Evolutionary conservation across 2,888 invertebrate species (phyloP).

Genomic region (Tholera decimalis): DNA sequence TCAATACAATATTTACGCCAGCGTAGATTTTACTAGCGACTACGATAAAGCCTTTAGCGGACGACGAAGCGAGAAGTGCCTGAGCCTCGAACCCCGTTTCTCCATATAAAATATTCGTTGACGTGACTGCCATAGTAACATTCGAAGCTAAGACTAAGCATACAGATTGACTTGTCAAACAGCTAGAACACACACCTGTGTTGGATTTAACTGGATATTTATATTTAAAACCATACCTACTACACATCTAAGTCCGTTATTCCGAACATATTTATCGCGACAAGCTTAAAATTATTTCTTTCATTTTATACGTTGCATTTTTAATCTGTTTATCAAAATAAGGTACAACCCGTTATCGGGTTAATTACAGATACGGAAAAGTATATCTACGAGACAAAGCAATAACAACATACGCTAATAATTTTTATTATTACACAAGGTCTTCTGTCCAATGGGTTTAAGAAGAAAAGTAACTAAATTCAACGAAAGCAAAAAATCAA

Average conservation of each 20-base stretch:
- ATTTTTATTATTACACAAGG: background rate
- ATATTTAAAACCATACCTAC: conserved; percentile 11
- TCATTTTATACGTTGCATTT: conserved; percentile 22
- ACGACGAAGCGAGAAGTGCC: conserved; percentile 10
- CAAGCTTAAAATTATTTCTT: conserved; percentile 7
- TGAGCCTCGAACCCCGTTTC: conserved; percentile 32
- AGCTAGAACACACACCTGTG: conserved; percentile 35
- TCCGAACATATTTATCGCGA: conserved; percentile 1
- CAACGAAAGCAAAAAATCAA: background rate
- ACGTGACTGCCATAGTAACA: conserved; percentile 50
- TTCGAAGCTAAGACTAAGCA: conserved; percentile 24
- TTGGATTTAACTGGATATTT: conserved; percentile 20
- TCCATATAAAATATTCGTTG: conserved; percentile 45
- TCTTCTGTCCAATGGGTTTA: background rate
- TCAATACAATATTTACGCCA: conserved; percentile 21
- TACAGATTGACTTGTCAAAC: conserved; percentile 26
- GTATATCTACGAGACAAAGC: background rate
- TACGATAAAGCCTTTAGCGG: conserved; percentile 14
- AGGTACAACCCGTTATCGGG: conserved; percentile 7
- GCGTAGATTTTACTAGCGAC: conserved; percentile 13
- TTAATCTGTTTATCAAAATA: conserved; percentile 28
- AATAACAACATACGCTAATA: background rate
- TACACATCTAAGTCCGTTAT: conserved; percentile 11
- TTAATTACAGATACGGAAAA: conserved; percentile 24
- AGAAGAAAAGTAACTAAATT: background rate